Conservation (phyloP, 1,140 invertebrate species). For the Diorhabda carinulata region DNA sequence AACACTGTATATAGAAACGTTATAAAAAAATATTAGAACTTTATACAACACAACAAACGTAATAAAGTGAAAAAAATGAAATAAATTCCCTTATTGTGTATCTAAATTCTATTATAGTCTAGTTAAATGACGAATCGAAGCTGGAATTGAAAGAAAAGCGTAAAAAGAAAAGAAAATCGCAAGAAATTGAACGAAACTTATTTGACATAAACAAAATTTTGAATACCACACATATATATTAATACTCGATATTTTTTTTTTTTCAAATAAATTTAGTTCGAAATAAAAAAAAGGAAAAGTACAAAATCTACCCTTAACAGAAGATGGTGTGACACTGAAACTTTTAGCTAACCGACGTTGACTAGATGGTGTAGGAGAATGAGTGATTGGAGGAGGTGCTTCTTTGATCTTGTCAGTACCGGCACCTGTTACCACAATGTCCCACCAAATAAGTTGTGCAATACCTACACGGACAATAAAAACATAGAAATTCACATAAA, state of each 20-base stretch:
- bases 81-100: too few relatives aligned
- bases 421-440: constrained; percentile 41
- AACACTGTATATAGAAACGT: too few relatives aligned
- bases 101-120: too few relatives aligned
- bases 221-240: too few relatives aligned
- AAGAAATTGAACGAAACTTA: too few relatives aligned
- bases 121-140: too few relatives aligned
- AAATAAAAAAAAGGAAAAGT: not conserved
- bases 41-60: too few relatives aligned
- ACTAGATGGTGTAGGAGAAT: constrained; percentile 71
- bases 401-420: constrained; percentile 44
- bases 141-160: too few relatives aligned
- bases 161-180: too few relatives aligned
- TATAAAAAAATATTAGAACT: too few relatives aligned
- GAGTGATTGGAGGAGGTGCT: constrained; percentile 44
- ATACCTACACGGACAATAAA: constrained; percentile 33
- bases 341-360: constrained; percentile 82
- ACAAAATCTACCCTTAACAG: constrained; percentile 47
- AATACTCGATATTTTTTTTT: not conserved
- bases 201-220: too few relatives aligned
- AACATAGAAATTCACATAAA: not conserved
- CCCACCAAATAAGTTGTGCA: constrained; percentile 43
- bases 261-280: not conserved
- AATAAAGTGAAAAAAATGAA: too few relatives aligned
- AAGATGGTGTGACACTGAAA: constrained; percentile 76